A percentile compares a stretch with the other conserved stretches of the same genome.
These are phyloP conservation scores for Artemisiospiza belli DNA, from an alignment of 2,113 vertebrate genomes.

Conservation along the genomic window DNA sequence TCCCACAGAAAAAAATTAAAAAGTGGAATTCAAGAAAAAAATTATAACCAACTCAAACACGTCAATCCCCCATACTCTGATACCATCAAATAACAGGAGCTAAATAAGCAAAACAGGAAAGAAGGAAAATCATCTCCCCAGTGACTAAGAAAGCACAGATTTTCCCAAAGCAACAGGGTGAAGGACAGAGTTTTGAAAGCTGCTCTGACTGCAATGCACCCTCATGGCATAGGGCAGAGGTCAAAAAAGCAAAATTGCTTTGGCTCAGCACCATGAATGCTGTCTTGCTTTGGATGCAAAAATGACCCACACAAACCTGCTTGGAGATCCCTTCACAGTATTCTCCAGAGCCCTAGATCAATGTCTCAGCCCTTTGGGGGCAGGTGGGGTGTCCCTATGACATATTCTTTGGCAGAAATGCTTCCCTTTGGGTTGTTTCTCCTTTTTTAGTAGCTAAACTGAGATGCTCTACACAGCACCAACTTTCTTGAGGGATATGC, in stretches of 20 bases:
- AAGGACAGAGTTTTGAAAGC: background rate
- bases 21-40: background rate
- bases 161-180: background rate
- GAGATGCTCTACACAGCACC: background rate
- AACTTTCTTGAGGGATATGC: background rate
- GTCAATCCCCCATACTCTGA: background rate
- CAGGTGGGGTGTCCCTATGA: background rate
- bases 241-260: background rate
- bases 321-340: background rate
- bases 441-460: background rate
- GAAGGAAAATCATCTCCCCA: background rate
- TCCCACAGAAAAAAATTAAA: background rate
- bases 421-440: background rate
- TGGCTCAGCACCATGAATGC: background rate
- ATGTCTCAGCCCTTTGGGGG: background rate
- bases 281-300: background rate
- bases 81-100: background rate
- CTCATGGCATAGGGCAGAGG: background rate
- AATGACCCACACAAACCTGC: accelerated
- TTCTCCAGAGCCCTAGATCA: background rate
- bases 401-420: background rate
- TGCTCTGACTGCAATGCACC: background rate
- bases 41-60: background rate
- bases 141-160: background rate
- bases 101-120: background rate